phyloP scores from a whole-genome alignment of 2,888 invertebrate species.

The Hoplodrina blanda region DNA sequence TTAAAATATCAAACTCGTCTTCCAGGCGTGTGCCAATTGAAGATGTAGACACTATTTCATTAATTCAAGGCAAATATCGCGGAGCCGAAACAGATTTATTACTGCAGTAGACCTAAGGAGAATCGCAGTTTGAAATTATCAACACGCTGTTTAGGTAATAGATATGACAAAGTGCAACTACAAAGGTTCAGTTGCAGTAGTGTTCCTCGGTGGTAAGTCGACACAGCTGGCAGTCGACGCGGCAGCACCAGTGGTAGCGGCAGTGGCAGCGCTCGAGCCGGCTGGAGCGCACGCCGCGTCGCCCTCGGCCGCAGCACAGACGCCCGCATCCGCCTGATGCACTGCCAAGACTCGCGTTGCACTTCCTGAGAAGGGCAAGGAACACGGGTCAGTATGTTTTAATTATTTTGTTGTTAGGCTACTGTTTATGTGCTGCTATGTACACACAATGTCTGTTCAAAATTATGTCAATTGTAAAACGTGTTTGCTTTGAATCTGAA shows the following conservation, averaged over 20 bases:
- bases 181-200: constrained; percentile 91
- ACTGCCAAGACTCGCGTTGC: constrained; percentile 92
- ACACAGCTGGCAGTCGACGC: constrained; percentile 96
- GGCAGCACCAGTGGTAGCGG: constrained; percentile 96
- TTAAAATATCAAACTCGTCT: not conserved
- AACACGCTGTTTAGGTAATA: not conserved
- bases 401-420: too few species aligned
- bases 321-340: constrained; percentile 94
- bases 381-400: not conserved
- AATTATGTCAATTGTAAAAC: too few species aligned
- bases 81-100: too few species aligned
- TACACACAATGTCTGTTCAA: too few species aligned
- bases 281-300: constrained; percentile 92
- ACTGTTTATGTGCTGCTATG: too few species aligned
- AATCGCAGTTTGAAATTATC: not conserved
- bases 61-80: too few species aligned
- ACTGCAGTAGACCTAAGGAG: too few species aligned
- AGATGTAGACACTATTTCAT: too few species aligned
- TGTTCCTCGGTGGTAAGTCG: constrained; percentile 93
- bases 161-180: not conserved
- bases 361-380: constrained; percentile 89
- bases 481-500: too few species aligned
- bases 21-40: too few species aligned
- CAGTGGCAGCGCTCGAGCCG: constrained; percentile 95
- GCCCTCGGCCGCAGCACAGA: constrained; percentile 96